A percentile compares a stretch with the other conserved stretches of the same genome.
These are phyloP conservation scores for Holothuria scabra DNA, from an alignment of 53 echinoderm and acorn worm species.

Conservation along the genomic window DNA sequence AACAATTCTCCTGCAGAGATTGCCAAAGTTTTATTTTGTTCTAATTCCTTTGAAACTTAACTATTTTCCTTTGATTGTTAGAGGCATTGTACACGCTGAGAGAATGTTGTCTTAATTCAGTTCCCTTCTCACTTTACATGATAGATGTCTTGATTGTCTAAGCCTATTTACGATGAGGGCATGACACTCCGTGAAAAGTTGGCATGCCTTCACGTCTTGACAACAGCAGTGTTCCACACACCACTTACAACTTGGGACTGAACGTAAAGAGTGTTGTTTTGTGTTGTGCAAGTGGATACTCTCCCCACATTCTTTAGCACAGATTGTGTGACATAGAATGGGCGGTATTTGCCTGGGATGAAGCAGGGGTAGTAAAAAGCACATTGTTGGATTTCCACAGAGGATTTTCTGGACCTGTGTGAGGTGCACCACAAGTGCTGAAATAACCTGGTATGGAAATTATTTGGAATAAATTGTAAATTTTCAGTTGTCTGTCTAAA, in stretches of 20 bases:
- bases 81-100: conserved; percentile 7
- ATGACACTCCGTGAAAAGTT: not conserved
- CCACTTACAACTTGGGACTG: too few species aligned
- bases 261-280: too few species aligned
- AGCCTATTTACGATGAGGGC: conserved; percentile 18
- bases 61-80: too few species aligned
- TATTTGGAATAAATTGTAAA: conserved; percentile 19
- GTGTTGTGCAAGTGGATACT: not conserved
- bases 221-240: too few species aligned
- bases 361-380: conserved; percentile 5
- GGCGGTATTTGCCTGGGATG: conserved; percentile 8
- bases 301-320: conserved; percentile 14
- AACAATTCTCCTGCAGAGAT: too few species aligned
- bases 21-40: too few species aligned
- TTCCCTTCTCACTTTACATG: conserved; percentile 33
- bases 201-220: conserved; percentile 22
- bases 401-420: not conserved
- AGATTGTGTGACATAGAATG: conserved; percentile 44
- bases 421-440: not conserved
- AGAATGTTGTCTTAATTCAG: conserved; percentile 25
- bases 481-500: not conserved
- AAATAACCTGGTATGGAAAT: conserved; percentile 13
- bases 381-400: conserved; percentile 7
- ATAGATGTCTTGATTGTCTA: conserved; percentile 42
- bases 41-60: too few species aligned